phyloP scores from a whole-genome alignment of 92 coral and sea anemone genomes.

The Galaxea fascicularis region DNA sequence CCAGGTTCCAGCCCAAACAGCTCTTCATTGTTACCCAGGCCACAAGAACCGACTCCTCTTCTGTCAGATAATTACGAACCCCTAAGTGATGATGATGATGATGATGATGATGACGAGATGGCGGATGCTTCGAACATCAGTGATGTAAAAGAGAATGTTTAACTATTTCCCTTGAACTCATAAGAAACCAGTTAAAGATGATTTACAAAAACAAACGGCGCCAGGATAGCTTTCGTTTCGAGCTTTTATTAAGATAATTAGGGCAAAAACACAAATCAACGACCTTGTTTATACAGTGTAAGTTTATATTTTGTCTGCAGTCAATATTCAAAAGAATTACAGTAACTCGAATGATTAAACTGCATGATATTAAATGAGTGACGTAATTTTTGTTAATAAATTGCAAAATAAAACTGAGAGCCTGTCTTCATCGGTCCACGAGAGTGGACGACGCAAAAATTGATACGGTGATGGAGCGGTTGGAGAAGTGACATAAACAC shows the following conservation, averaged over 20 bases:
- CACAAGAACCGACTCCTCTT: slow-evolving; percentile 83
- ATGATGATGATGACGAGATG: slow-evolving; percentile 60
- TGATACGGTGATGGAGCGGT: no score
- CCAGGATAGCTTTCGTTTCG: no score
- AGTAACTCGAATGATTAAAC: not conserved
- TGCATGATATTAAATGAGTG: slow-evolving; percentile 3
- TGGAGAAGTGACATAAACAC: no score
- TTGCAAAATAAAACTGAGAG: not conserved
- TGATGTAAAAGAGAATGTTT: slow-evolving; percentile 1
- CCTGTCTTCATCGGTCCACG: not conserved
- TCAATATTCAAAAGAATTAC: not conserved
- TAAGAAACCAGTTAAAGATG: no score
- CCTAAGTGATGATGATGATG: slow-evolving; percentile 91
- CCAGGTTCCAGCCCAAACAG: slow-evolving; percentile 75
- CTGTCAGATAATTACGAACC: slow-evolving; percentile 97
- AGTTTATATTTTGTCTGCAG: slow-evolving; percentile 12
- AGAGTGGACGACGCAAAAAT: no score
- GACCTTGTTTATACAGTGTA: slow-evolving; percentile 19
- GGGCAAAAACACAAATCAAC: not conserved
- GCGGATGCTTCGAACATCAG: slow-evolving; percentile 5
- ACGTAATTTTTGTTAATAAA: slow-evolving; percentile 9
- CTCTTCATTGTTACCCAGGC: slow-evolving; percentile 76
- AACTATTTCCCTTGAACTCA: not conserved
- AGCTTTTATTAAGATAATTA: no score
- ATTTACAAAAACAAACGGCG: no score